A percentile compares a stretch with the other conserved stretches of the same genome.
phyloP scores from a whole-genome alignment of 2,797 vertebrate genomes.

The Dicrostonyx torquatus region DNA sequence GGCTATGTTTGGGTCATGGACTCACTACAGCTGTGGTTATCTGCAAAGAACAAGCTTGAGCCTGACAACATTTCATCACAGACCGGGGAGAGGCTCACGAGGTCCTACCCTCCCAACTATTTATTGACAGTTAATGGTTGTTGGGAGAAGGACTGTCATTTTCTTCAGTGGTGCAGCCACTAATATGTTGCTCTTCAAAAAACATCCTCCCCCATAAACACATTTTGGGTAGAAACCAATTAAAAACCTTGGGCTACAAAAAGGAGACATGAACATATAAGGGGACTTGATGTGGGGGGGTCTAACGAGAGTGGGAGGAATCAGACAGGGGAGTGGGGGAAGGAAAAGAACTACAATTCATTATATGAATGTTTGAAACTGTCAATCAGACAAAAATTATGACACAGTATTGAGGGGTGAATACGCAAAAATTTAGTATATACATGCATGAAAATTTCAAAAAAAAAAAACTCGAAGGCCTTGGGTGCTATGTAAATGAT shows the following conservation, averaged over 20 bases:
- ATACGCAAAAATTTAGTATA: background rate
- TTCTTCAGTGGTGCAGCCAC: background rate
- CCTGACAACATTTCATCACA: background rate
- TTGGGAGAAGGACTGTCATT: background rate
- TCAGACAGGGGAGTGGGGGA: too few relatives aligned
- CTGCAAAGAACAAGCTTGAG: background rate
- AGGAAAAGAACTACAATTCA: background rate
- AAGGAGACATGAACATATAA: background rate
- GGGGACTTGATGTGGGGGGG: background rate
- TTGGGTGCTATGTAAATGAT: background rate
- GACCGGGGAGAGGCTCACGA: too few relatives aligned
- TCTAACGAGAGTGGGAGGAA: too few relatives aligned
- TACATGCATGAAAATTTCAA: background rate
- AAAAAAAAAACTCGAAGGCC: background rate
- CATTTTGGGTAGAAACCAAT: background rate
- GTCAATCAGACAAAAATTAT: background rate
- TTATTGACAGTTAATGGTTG: background rate
- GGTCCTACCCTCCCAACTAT: background rate
- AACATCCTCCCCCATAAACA: too few relatives aligned
- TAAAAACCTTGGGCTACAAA: background rate
- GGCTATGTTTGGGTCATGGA: too few relatives aligned
- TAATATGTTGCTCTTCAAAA: background rate
- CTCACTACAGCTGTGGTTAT: background rate
- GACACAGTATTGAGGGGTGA: background rate
- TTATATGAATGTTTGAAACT: background rate